Evolutionary conservation across 2,113 vertebrate species (phyloP).

Genomic region (Notarius lentiginosus): DNA sequence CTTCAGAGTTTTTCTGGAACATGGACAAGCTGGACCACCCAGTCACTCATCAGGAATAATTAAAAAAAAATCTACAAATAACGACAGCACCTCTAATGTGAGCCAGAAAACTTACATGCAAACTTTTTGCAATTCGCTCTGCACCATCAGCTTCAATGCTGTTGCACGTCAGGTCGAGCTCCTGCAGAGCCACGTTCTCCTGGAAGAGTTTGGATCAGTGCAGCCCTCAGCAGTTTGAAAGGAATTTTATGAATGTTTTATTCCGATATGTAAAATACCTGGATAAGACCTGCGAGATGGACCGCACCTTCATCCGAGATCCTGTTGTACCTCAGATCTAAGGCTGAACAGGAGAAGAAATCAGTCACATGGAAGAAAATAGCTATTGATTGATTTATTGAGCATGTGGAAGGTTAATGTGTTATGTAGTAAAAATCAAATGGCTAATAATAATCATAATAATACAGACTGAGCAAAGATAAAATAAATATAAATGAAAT

Average conservation of each 20-base stretch:
- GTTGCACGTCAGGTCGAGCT: conserved; percentile 87
- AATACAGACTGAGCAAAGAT: not conserved
- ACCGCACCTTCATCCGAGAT: conserved; percentile 75
- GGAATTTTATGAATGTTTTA: not conserved
- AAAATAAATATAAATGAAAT: too few species aligned
- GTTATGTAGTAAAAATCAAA: not conserved
- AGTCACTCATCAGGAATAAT: too few species aligned
- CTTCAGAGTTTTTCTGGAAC: too few species aligned
- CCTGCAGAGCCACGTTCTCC: conserved; percentile 69
- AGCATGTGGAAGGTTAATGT: not conserved
- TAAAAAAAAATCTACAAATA: not conserved
- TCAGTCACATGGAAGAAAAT: not conserved
- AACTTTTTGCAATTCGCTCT: conserved; percentile 75
- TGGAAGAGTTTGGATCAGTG: conserved; percentile 32
- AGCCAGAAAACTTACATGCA: conserved; percentile 72
- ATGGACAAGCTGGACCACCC: too few species aligned
- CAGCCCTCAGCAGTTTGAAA: not conserved
- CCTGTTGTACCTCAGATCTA: conserved; percentile 81
- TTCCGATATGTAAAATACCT: conserved; percentile 66
- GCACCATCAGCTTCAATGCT: conserved; percentile 79
- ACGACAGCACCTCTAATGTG: not conserved
- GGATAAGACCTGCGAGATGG: conserved; percentile 71
- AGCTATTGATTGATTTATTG: too few species aligned
- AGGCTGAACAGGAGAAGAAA: conserved; percentile 66
- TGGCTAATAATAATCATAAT: not conserved